Evolutionary conservation across 1,140 invertebrate genomes (phyloP).

Genomic region (Procambarus clarkii): DNA sequence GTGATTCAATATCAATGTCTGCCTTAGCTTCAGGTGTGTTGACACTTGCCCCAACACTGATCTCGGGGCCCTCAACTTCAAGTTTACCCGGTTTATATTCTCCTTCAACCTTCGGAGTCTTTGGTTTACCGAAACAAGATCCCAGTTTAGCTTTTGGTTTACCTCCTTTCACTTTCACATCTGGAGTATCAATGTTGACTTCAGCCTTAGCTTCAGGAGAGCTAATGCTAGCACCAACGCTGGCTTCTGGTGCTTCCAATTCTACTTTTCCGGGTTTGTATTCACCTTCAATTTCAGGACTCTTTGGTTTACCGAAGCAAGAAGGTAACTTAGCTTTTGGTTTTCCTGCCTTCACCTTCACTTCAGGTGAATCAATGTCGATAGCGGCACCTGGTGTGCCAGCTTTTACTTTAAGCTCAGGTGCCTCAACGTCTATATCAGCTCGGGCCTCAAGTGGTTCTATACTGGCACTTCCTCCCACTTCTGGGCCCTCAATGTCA

Average conservation of each 20-base stretch:
- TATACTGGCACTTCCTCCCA: not conserved
- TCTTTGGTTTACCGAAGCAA: conserved; percentile 55
- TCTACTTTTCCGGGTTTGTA: conserved; percentile 20
- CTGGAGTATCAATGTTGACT: conserved; percentile 15
- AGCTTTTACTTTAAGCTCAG: conserved; percentile 12
- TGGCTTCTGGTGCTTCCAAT: conserved; percentile 20
- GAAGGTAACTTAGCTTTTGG: conserved; percentile 17
- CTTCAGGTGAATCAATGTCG: conserved; percentile 26
- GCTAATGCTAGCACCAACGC: not conserved
- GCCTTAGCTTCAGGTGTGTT: conserved; percentile 19
- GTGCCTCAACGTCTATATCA: not conserved
- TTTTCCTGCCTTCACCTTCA: conserved; percentile 13
- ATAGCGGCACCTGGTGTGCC: conserved; percentile 18
- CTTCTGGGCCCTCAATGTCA: conserved; percentile 15
- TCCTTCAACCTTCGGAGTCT: conserved; percentile 44
- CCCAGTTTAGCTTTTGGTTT: conserved; percentile 55
- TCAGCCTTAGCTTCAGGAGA: conserved; percentile 20
- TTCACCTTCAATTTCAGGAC: conserved; percentile 29
- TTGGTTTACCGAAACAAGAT: conserved; percentile 55
- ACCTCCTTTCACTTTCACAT: conserved; percentile 17
- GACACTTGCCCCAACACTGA: conserved; percentile 21
- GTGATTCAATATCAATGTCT: conserved; percentile 7
- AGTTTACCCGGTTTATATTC: conserved; percentile 48
- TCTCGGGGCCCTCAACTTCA: conserved; percentile 37
- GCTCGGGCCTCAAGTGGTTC: not conserved